A percentile compares a stretch with the other conserved stretches of the same genome.
These are phyloP conservation scores for Camponotus pennsylvanicus DNA, from an alignment of 1,140 invertebrate species.

Conservation along the genomic window DNA sequence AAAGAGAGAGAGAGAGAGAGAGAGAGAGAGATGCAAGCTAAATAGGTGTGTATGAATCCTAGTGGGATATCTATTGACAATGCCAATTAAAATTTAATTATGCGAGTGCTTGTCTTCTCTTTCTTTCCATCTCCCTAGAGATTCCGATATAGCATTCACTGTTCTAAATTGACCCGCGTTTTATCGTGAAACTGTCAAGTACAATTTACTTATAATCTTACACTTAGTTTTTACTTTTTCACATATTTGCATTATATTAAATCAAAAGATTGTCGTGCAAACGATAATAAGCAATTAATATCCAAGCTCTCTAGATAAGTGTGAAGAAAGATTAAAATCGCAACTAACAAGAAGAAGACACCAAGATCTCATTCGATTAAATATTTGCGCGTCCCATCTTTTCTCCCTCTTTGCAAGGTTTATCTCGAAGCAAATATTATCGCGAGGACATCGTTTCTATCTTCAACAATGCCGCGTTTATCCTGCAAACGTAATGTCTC, in stretches of 20 bases:
- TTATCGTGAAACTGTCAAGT: not conserved
- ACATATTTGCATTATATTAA: not conserved
- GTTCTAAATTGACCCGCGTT: not conserved
- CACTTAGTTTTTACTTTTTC: not conserved
- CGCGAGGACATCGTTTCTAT: not conserved
- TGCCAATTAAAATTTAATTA: conserved; percentile 31
- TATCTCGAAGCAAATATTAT: conserved; percentile 16
- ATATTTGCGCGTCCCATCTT: conserved; percentile 23
- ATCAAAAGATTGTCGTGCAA: not conserved
- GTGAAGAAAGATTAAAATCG: conserved; percentile 21
- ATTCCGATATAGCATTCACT: not conserved
- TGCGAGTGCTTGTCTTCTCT: not conserved
- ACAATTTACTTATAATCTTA: not conserved
- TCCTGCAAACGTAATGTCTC: conserved; percentile 18
- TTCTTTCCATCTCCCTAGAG: not conserved
- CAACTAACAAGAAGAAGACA: conserved; percentile 1
- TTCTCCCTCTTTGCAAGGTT: not conserved
- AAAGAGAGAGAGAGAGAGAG: not conserved
- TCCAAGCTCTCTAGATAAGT: not conserved
- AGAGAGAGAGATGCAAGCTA: not conserved
- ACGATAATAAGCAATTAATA: not conserved
- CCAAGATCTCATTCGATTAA: conserved; percentile 28
- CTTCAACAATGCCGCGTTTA: conserved; percentile 9
- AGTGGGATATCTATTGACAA: not conserved
- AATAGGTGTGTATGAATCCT: not conserved